Conservation (phyloP, 2,113 vertebrate genomes). For the Ranitomeya imitator region DNA sequence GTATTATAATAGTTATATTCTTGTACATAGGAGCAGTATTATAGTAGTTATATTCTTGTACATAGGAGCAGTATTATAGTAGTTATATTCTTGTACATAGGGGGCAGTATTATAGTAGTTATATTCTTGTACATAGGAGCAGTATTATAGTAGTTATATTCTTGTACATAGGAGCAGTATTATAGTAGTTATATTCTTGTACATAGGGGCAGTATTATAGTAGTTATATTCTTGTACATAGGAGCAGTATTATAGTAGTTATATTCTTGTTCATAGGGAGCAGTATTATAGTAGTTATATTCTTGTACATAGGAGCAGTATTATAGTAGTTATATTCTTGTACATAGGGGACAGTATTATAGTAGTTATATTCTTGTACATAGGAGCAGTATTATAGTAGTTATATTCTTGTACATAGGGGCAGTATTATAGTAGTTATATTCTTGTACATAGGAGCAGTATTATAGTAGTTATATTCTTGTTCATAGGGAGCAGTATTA, state of each 20-base stretch:
- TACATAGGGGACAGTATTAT: not conserved
- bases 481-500: not conserved
- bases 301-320: constrained; percentile 2
- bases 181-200: not conserved
- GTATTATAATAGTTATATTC: too few species aligned
- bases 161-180: not conserved
- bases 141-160: constrained; percentile 12
- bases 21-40: not conserved
- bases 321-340: not conserved
- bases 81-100: not conserved
- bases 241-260: constrained; percentile 2
- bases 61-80: not conserved
- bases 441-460: not conserved
- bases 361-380: constrained; percentile 1
- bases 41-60: not conserved
- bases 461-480: constrained; percentile 3
- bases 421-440: constrained; percentile 2
- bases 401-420: not conserved
- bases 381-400: not conserved
- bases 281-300: constrained; percentile 7
- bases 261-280: not conserved
- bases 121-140: not conserved
- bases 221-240: not conserved
- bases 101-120: not conserved
- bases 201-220: not conserved